A percentile compares a stretch with the other conserved stretches of the same genome.
These are phyloP conservation scores for Euzophera pinguis DNA, from an alignment of 2,888 invertebrate genomes.

Conservation along the genomic window DNA sequence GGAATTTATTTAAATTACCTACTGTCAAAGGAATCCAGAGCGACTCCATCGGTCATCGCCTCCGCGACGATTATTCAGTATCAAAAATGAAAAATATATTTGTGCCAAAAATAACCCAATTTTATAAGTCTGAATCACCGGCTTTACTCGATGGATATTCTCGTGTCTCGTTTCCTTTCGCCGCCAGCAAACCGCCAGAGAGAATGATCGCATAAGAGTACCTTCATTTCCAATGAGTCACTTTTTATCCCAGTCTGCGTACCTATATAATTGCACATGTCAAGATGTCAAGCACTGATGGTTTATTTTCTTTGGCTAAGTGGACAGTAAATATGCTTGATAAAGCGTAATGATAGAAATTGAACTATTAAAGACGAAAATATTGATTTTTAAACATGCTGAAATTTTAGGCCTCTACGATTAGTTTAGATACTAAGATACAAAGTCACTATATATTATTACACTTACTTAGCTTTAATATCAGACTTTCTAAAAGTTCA, in stretches of 20 bases:
- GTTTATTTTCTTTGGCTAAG: no score
- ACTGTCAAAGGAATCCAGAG: neutral
- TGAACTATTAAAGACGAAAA: no score
- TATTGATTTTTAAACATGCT: no score
- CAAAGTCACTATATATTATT: no score
- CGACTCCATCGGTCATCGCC: slow-evolving; percentile 7
- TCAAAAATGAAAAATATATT: slow-evolving; percentile 3
- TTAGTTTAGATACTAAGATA: no score
- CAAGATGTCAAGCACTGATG: neutral
- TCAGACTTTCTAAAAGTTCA: no score
- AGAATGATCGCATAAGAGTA: neutral
- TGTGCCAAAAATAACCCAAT: slow-evolving; percentile 1
- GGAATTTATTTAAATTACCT: neutral
- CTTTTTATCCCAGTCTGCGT: neutral
- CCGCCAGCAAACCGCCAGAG: neutral
- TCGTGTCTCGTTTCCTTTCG: neutral
- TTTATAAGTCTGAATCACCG: slow-evolving; percentile 7
- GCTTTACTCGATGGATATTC: neutral
- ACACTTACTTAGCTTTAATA: no score
- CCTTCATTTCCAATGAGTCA: neutral
- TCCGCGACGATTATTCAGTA: slow-evolving; percentile 2
- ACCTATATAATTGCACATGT: neutral
- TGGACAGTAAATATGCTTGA: no score
- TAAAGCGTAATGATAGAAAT: no score
- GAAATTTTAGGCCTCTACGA: no score